A percentile compares a stretch with the other conserved stretches of the same genome.
These are phyloP conservation scores for Progne subis DNA, from an alignment of 2,113 vertebrate genomes.

Conservation along the genomic window DNA sequence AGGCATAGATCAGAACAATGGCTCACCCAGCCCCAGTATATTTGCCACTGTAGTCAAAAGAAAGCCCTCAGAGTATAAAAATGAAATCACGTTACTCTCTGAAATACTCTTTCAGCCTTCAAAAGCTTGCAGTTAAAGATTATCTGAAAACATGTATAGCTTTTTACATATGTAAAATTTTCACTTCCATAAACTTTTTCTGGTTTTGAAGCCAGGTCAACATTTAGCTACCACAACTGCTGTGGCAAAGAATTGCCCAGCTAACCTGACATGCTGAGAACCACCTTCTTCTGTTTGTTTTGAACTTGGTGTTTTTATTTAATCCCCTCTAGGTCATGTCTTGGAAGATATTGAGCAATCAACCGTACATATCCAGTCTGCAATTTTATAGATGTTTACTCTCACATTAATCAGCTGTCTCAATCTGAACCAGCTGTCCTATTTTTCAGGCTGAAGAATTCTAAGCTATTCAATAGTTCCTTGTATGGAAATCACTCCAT, in stretches of 20 bases:
- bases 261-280: background rate
- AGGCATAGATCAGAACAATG: background rate
- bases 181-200: background rate
- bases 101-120: background rate
- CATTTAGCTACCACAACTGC: background rate
- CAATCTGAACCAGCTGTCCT: background rate
- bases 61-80: background rate
- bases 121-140: background rate
- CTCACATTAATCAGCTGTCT: background rate
- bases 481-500: background rate
- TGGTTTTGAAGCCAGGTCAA: background rate
- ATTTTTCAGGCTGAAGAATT: background rate
- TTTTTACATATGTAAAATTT: background rate
- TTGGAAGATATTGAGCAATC: background rate
- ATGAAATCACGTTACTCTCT: background rate
- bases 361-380: background rate
- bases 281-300: background rate
- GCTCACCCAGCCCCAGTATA: background rate
- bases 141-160: background rate
- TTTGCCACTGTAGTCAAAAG: background rate
- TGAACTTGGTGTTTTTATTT: background rate
- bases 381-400: background rate
- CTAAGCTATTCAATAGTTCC: background rate
- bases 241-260: background rate
- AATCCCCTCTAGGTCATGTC: background rate